These are phyloP conservation scores for Ophraella communa DNA, from an alignment of 2,888 invertebrate species.

Conservation along the genomic window DNA sequence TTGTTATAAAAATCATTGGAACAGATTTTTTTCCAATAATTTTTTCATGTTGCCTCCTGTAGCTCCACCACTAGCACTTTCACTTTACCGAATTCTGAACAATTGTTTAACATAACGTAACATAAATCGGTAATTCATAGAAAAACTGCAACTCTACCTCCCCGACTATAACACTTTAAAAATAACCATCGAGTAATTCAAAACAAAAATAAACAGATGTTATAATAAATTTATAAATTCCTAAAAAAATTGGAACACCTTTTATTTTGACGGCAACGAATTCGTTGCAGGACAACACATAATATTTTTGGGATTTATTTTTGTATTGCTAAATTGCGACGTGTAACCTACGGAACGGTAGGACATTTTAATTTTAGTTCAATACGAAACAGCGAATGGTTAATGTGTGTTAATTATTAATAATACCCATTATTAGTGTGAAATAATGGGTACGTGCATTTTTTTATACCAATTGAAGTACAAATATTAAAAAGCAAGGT, in stretches of 20 bases:
- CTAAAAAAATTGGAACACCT: not conserved
- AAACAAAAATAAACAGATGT: not conserved
- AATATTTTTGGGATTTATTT: constrained; percentile 2
- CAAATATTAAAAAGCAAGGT: no score
- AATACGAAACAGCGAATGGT: not conserved
- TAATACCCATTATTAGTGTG: no score
- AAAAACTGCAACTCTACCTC: no score
- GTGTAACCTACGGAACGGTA: not conserved
- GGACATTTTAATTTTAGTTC: constrained; percentile 2
- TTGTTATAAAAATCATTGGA: no score
- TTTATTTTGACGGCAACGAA: not conserved
- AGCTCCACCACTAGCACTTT: no score
- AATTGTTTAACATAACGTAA: no score
- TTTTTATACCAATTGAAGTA: no score
- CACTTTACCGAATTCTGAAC: no score
- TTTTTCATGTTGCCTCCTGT: no score
- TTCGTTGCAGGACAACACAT: not conserved
- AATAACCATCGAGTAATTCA: not conserved
- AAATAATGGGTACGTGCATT: no score
- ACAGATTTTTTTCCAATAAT: no score
- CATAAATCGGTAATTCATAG: no score
- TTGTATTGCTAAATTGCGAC: not conserved
- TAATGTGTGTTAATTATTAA: not conserved
- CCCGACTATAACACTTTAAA: not conserved
- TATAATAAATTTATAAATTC: not conserved